Conservation (phyloP, 2,888 invertebrate genomes). For the Acutogordius australiensis region DNA sequence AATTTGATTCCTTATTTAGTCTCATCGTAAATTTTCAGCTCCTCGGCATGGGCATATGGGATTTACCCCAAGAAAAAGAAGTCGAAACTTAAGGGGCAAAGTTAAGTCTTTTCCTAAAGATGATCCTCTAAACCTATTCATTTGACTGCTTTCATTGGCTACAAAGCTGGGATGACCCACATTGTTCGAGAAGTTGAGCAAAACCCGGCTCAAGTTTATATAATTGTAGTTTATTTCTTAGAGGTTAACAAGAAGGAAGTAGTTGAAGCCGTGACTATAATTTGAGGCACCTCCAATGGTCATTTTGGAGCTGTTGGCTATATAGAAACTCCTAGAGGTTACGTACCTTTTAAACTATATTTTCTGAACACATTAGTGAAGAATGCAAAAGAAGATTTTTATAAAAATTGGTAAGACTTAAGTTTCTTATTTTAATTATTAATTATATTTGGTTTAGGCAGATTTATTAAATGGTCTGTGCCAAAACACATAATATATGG, state of each 20-base stretch:
- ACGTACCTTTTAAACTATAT: conserved; percentile 69
- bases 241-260: conserved; percentile 99
- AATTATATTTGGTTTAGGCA: too few relatives aligned
- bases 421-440: conserved; percentile 22
- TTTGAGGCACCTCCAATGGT: conserved; percentile 93
- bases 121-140: conserved; percentile 70
- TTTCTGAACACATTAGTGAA: conserved; percentile 94
- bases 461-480: too few relatives aligned
- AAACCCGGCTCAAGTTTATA: conserved; percentile 91
- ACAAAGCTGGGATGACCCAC: conserved; percentile 99
- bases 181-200: conserved; percentile 89
- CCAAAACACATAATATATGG: too few relatives aligned
- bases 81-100: conserved; percentile 79
- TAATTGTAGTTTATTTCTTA: too few relatives aligned
- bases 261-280: conserved; percentile 85
- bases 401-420: conserved; percentile 99
- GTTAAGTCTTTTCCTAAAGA: conserved; percentile 98
- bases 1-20: too few relatives aligned
- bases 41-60: conserved; percentile 99
- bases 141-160: conserved; percentile 79
- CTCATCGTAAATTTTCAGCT: conserved; percentile 96
- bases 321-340: conserved; percentile 91
- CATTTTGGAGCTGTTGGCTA: conserved; percentile 90
- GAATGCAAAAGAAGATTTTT: conserved; percentile 94
- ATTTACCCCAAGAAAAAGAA: conserved; percentile 93